phyloP scores from a whole-genome alignment of 2,888 invertebrate species.

The Smittia sp. region DNA sequence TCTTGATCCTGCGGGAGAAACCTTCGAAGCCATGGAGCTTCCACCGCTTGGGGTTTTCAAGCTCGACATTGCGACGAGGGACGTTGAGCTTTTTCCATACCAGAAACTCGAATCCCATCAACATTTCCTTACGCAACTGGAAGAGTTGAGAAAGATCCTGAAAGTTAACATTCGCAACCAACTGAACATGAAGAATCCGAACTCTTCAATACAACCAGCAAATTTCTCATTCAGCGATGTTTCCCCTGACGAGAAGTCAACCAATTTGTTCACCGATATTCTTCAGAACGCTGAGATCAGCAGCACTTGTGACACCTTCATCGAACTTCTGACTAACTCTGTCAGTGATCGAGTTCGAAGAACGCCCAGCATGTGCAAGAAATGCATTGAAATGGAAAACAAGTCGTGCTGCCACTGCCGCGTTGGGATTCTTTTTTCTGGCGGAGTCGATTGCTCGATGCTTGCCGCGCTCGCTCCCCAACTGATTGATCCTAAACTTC shows the following conservation, averaged over 20 bases:
- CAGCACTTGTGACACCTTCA: slow-evolving; percentile 55
- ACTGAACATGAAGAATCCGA: background rate
- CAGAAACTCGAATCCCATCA: slow-evolving; percentile 49
- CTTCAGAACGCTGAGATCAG: slow-evolving; percentile 51
- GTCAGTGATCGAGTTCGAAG: slow-evolving; percentile 60
- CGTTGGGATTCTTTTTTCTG: slow-evolving; percentile 87
- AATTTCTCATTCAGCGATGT: slow-evolving; percentile 14
- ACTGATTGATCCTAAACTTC: slow-evolving; percentile 61
- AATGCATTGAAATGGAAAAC: slow-evolving; percentile 54
- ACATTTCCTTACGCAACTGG: slow-evolving; percentile 49
- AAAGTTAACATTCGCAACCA: slow-evolving; percentile 46
- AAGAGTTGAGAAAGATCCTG: slow-evolving; percentile 49
- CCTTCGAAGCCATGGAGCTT: slow-evolving; percentile 60
- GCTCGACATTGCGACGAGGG: slow-evolving; percentile 52
- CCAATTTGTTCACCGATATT: slow-evolving; percentile 52
- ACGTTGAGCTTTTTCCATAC: slow-evolving; percentile 52
- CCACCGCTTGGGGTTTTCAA: slow-evolving; percentile 63
- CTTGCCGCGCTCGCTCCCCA: slow-evolving; percentile 76
- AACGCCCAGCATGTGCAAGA: slow-evolving; percentile 63
- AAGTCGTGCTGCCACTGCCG: slow-evolving; percentile 60
- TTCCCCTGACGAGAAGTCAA: background rate
- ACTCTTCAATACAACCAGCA: background rate
- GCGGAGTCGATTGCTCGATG: slow-evolving; percentile 94
- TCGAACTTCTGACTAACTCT: slow-evolving; percentile 59
- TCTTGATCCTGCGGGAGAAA: slow-evolving; percentile 58